These are phyloP conservation scores for Nasonia oneida DNA, from an alignment of 2,888 invertebrate species.

Conservation along the genomic window DNA sequence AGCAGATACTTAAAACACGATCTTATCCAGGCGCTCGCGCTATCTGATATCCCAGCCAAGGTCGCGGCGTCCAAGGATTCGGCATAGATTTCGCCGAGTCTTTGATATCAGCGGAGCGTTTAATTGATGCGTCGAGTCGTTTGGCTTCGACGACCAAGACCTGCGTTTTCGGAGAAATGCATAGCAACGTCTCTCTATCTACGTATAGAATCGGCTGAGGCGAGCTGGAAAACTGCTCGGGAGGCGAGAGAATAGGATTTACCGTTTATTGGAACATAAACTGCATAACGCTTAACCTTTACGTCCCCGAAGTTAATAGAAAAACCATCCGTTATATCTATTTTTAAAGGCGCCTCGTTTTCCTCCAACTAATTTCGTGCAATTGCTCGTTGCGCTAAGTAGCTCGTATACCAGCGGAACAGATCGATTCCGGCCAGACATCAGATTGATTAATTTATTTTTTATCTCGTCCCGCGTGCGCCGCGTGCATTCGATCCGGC, in stretches of 20 bases:
- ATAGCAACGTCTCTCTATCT: too few species aligned
- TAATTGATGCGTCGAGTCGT: background rate
- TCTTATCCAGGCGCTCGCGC: background rate
- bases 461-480: background rate
- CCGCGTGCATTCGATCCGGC: too few species aligned
- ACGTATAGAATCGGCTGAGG: background rate
- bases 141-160: background rate
- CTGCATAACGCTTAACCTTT: background rate
- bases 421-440: background rate
- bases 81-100: background rate
- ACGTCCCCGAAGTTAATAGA: background rate
- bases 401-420: background rate
- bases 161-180: background rate
- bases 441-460: background rate
- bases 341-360: background rate
- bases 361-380: background rate
- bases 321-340: background rate
- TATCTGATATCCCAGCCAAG: slow-evolving; percentile 10
- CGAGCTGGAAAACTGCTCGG: background rate
- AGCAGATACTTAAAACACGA: background rate
- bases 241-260: background rate
- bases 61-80: slow-evolving; percentile 5
- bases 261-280: background rate
- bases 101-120: background rate
- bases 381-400: background rate